Evolutionary conservation across 1,140 invertebrate genomes (phyloP), one percentile per base, ranked within the genome.

Genomic region (Potamilus streckersoni): DNA sequence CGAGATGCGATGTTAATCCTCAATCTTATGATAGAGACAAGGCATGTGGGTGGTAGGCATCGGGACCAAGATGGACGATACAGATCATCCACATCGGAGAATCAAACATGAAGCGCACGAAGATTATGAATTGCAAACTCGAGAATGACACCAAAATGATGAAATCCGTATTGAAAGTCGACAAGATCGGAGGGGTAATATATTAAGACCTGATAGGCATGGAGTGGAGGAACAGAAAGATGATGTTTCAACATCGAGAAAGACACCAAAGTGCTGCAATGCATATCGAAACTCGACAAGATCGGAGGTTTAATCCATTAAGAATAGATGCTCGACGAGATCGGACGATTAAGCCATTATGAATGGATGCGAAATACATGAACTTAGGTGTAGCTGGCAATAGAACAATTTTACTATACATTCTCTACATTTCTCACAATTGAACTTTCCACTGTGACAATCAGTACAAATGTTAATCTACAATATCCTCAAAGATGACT

Each of bases 81-180:
- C 19, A 38, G 59, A 65, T 27, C 20, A 68, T 77, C 31, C 80
- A 82, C 27, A 61, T 67, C 56, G 61, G 62, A 49, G 38, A 49
- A 49, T 49, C 38, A 79, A 85, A 38, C 64, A 83, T 55, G 60
- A 77, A 62, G 70, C 62, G 19, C 79, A 87, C 76, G 79, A 88
- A 74, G 73, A 82, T 13, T 67, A 80, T 19, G 74, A 84, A 55
- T 31, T 74, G 65, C 80, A 84, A 31, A 73, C 81, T 55, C 74
- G 79, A 75, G 73, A 81, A 61, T 80, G 76, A 69, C 69, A 70
- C 49, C 75, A 81, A 62, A 74, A 76, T 62, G 73, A 66, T 69
- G 74, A 81, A 64, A 72, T 69, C 2, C 38, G 38, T 38, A 38
- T 38, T 4, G 38, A 38, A 38, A 6, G 2, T 38, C 38, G 38